Percentiles rank a stretch among this genome's conserved stretches.
These are phyloP conservation scores for Sarotherodon lohbergeri DNA, from an alignment of 2,113 vertebrate genomes.

Conservation along the genomic window DNA sequence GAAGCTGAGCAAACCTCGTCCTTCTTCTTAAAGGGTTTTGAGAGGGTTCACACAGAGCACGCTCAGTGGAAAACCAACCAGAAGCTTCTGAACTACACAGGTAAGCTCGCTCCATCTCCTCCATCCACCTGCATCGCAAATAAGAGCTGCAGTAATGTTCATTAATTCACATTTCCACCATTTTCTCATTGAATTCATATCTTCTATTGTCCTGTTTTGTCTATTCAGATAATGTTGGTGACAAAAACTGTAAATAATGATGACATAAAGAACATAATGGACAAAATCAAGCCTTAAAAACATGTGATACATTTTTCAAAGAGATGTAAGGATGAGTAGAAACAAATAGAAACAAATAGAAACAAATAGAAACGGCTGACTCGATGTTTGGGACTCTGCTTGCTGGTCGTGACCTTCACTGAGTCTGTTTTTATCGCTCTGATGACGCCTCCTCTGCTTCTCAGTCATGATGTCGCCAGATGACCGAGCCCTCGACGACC, in stretches of 20 bases:
- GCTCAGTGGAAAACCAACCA: background rate
- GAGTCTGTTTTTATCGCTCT: background rate
- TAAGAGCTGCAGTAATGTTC: background rate
- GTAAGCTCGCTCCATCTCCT: background rate
- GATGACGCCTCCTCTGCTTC: background rate
- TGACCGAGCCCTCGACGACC: slow-evolving; percentile 46
- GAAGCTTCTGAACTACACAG: background rate
- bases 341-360: accelerated
- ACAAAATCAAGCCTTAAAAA: background rate
- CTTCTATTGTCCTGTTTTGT: background rate
- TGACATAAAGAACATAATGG: background rate
- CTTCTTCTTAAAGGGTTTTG: accelerated
- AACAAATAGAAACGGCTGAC: accelerated
- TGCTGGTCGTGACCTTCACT: background rate
- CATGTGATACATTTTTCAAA: background rate
- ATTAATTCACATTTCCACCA: background rate
- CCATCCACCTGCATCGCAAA: background rate
- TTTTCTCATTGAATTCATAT: background rate
- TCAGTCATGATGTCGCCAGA: slow-evolving; percentile 55
- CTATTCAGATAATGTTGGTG: background rate
- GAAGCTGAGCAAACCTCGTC: background rate
- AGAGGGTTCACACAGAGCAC: background rate
- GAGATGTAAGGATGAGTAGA: background rate
- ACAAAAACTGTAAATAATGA: accelerated
- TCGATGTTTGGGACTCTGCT: background rate